A percentile compares a stretch with the other conserved stretches of the same genome.
phyloP scores from a whole-genome alignment of 2,797 vertebrate species.

The Mormyrops attenuatus region DNA sequence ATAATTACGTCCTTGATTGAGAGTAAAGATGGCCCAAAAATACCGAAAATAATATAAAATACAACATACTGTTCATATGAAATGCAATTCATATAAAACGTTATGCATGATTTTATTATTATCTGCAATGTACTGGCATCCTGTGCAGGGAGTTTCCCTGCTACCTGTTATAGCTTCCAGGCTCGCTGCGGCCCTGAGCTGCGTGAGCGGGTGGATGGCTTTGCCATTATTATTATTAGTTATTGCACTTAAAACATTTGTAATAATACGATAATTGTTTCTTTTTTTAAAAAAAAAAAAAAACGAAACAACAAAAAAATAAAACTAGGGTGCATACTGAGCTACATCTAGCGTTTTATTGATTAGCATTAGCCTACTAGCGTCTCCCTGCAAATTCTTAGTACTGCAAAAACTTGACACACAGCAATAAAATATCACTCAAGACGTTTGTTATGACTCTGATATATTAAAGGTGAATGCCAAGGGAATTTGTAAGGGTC shows the following conservation, averaged over 20 bases:
- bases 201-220: not conserved
- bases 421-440: not conserved
- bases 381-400: not conserved
- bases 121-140: not conserved
- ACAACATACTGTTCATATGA: not conserved
- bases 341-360: not conserved
- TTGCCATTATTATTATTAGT: not conserved
- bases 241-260: not conserved
- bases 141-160: not conserved
- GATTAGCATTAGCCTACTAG: not conserved
- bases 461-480: not conserved
- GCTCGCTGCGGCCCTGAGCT: not conserved
- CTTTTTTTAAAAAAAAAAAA: too few species aligned
- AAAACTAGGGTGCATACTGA: not conserved
- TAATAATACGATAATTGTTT: not conserved
- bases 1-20: not conserved
- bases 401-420: not conserved
- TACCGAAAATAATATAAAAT: not conserved
- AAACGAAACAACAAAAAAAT: too few species aligned
- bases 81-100: not conserved
- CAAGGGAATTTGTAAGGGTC: not conserved
- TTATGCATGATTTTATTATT: not conserved
- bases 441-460: not conserved
- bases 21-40: not conserved
- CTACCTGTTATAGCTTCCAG: not conserved